These are phyloP conservation scores for Drosophila prostipennis DNA, from an alignment of 2,888 invertebrate genomes.

Conservation along the genomic window DNA sequence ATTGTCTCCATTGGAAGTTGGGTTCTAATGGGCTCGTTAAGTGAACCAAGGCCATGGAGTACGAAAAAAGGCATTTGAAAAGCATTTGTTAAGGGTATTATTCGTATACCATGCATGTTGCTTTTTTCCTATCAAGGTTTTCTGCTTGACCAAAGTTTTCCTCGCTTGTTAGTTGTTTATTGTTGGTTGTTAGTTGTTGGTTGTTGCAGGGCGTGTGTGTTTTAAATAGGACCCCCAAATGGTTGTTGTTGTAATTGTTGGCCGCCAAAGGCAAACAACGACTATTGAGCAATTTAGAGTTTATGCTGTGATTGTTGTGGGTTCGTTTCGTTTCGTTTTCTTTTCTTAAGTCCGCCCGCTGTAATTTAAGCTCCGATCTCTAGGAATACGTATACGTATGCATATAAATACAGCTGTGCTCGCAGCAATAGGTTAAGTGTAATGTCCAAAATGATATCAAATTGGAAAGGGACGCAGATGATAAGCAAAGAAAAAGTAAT, in stretches of 20 bases:
- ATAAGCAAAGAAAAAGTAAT: neutral
- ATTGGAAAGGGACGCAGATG: too few relatives aligned
- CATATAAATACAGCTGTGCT: constrained; percentile 3
- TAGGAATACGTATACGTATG: constrained; percentile 10
- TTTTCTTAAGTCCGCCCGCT: constrained; percentile 25
- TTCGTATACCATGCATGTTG: neutral
- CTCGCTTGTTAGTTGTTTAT: constrained; percentile 23
- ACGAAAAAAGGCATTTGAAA: constrained; percentile 23
- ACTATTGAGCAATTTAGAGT: constrained; percentile 58
- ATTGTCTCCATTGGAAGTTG: constrained; percentile 6
- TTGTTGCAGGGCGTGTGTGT: constrained; percentile 32
- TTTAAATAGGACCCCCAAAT: constrained; percentile 13
- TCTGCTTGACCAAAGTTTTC: constrained; percentile 48
- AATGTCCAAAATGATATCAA: neutral
- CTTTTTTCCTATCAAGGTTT: constrained; percentile 57
- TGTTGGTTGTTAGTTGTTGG: constrained; percentile 10
- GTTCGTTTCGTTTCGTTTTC: constrained; percentile 10
- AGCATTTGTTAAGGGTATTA: constrained; percentile 13
- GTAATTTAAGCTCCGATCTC: constrained; percentile 41
- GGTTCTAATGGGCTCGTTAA: constrained; percentile 4
- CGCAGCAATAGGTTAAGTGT: neutral
- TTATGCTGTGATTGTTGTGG: constrained; percentile 44
- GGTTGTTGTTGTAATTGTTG: constrained; percentile 20
- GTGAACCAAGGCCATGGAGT: constrained; percentile 41
- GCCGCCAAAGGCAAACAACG: constrained; percentile 37